Evolutionary conservation across 2,888 invertebrate genomes (phyloP).

Genomic region (Vandiemenella viatica): DNA sequence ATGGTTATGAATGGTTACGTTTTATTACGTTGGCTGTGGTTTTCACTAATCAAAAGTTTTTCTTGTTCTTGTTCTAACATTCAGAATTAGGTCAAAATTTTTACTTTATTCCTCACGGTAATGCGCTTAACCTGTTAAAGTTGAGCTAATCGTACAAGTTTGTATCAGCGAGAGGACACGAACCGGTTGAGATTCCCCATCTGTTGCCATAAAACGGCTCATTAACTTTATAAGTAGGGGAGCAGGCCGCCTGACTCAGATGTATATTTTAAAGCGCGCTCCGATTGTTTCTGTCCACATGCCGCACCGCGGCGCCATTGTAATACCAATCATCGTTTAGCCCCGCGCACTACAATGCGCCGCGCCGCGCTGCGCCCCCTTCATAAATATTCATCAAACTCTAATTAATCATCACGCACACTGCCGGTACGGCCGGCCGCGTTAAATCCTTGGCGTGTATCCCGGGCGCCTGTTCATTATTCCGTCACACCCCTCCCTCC

Average conservation of each 20-base stretch:
- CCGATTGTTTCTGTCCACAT: slow-evolving; percentile 10
- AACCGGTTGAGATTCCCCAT: too few relatives aligned
- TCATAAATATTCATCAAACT: slow-evolving; percentile 32
- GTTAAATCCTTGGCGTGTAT: slow-evolving; percentile 6
- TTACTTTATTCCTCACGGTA: too few relatives aligned
- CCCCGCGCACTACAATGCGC: slow-evolving; percentile 12
- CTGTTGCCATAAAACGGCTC: background rate
- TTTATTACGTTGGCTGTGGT: too few relatives aligned
- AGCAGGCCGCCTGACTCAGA: background rate
- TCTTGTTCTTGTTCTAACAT: too few relatives aligned
- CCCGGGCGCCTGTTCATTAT: slow-evolving; percentile 9
- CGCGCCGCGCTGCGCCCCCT: slow-evolving; percentile 16
- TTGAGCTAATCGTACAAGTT: too few relatives aligned
- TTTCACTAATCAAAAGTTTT: too few relatives aligned
- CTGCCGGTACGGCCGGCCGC: slow-evolving; percentile 19
- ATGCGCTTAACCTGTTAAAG: too few relatives aligned
- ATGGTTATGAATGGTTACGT: too few relatives aligned
- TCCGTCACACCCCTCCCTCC: slow-evolving; percentile 11
- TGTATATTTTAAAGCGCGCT: slow-evolving; percentile 3
- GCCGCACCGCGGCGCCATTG: slow-evolving; percentile 6
- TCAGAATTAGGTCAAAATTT: too few relatives aligned
- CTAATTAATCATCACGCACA: slow-evolving; percentile 30
- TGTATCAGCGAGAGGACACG: too few relatives aligned
- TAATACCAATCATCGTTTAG: slow-evolving; percentile 14
- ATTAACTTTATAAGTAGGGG: background rate